Percentiles rank a stretch among this genome's conserved stretches.
Conservation (phyloP, 2,888 invertebrate genomes). For the Phrixothrix hirtus region DNA sequence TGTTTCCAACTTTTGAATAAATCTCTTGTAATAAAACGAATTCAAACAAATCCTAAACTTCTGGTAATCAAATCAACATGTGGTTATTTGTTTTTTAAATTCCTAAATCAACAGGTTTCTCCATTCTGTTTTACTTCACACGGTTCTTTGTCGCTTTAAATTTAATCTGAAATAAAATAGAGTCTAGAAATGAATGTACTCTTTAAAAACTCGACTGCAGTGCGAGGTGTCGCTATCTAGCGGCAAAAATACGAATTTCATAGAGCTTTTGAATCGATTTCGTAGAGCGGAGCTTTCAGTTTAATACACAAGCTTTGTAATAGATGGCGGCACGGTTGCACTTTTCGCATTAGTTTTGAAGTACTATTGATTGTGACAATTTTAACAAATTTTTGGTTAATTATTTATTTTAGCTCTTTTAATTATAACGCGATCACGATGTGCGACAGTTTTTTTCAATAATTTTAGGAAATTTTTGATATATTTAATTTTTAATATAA, state of each 20-base stretch:
- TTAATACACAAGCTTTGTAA: not conserved
- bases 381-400: no score
- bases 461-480: no score
- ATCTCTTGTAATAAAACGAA: no score
- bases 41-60: constrained; percentile 24
- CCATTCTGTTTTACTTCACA: constrained; percentile 26
- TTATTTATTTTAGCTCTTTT: no score
- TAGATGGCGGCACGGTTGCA: constrained; percentile 9
- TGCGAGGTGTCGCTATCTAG: constrained; percentile 20
- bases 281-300: constrained; percentile 1
- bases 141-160: constrained; percentile 31
- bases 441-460: no score
- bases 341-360: no score
- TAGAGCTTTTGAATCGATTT: constrained; percentile 13
- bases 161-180: constrained; percentile 41
- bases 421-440: no score
- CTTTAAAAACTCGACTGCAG: not conserved
- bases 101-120: constrained; percentile 44
- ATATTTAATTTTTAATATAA: no score
- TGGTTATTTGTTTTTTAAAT: constrained; percentile 47
- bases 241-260: constrained; percentile 6
- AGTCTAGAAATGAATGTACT: constrained; percentile 31
- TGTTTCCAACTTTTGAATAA: no score
- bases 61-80: constrained; percentile 40
- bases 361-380: no score